Percentiles rank a stretch among this genome's conserved stretches.
Conservation (phyloP, 2,797 vertebrate genomes). For the Lagorchestes hirsutus region DNA sequence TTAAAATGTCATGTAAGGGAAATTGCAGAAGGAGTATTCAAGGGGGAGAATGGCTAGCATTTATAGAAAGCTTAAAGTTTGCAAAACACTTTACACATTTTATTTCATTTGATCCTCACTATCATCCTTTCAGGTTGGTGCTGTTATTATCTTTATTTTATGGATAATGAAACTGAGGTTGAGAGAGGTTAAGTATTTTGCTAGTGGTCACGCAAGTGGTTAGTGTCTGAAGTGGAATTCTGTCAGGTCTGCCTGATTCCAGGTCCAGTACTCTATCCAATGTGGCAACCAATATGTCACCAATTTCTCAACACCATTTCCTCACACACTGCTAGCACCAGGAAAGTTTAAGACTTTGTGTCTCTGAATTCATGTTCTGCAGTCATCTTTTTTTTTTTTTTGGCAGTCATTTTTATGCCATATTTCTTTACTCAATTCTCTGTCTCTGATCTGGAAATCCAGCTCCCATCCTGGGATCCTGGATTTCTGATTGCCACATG, state of each 20-base stretch:
- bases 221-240: neutral
- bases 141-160: neutral
- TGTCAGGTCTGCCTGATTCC: neutral
- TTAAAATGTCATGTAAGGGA: neutral
- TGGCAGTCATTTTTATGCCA: neutral
- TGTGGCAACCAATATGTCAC: neutral
- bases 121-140: neutral
- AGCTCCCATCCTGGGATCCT: neutral
- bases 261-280: neutral
- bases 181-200: neutral
- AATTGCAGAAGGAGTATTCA: neutral
- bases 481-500: neutral
- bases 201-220: neutral
- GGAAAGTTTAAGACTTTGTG: neutral
- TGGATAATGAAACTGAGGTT: neutral
- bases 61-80: neutral
- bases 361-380: neutral
- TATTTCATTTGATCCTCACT: neutral
- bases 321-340: neutral
- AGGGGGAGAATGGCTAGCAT: neutral
- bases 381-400: neutral
- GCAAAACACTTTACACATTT: neutral
- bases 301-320: neutral
- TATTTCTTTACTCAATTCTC: neutral
- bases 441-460: neutral